phyloP scores from a whole-genome alignment of 2,888 invertebrate genomes.

The Allolobophora icterica region DNA sequence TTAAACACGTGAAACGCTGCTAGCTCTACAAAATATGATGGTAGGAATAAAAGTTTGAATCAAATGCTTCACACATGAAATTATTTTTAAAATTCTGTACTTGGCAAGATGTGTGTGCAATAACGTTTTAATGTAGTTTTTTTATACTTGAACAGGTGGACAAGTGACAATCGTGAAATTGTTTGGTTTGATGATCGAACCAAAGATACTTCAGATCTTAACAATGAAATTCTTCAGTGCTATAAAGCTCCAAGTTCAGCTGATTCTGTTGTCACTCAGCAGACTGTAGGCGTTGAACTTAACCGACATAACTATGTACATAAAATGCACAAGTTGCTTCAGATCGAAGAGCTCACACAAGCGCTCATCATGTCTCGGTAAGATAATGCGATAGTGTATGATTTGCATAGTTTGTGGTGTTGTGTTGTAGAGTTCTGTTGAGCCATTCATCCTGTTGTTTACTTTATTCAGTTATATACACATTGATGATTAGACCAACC shows the following conservation, averaged over 20 bases:
- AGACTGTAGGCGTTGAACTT: conserved; percentile 54
- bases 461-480: no score
- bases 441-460: conserved; percentile 19
- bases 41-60: not conserved
- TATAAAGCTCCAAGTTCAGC: conserved; percentile 57
- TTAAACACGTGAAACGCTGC: not conserved
- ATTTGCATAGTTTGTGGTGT: no score
- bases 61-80: not conserved
- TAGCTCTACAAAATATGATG: not conserved
- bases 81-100: not conserved
- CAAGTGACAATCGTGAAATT: conserved; percentile 57
- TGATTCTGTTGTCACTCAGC: conserved; percentile 55
- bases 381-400: not conserved
- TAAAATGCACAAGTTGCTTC: conserved; percentile 61
- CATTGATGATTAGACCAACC: not conserved
- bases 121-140: not conserved
- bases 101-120: not conserved
- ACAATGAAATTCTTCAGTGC: conserved; percentile 50
- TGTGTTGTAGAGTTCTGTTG: conserved; percentile 46
- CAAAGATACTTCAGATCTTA: conserved; percentile 58
- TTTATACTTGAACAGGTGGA: conserved; percentile 52
- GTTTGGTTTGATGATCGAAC: conserved; percentile 50
- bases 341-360: conserved; percentile 60
- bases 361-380: conserved; percentile 59
- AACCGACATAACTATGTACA: conserved; percentile 61